Evolutionary conservation across 2,888 invertebrate genomes (phyloP).

Genomic region (Uloborus plumipes): DNA sequence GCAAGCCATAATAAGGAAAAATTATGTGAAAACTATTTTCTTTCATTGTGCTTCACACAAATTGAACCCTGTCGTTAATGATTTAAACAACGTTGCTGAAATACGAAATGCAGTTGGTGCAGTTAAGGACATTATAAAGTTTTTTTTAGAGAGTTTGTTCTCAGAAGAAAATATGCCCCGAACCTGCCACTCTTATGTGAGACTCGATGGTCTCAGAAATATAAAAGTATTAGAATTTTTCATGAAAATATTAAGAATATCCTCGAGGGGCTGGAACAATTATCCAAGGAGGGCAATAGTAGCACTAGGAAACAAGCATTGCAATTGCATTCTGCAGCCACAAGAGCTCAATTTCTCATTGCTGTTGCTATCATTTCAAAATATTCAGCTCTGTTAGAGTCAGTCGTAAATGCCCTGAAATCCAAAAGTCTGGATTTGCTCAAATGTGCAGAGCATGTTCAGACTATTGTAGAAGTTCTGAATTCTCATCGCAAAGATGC

Average conservation of each 20-base stretch:
- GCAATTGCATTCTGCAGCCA: background rate
- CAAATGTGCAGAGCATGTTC: too few species aligned
- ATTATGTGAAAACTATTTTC: background rate
- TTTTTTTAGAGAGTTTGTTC: background rate
- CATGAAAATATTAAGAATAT: background rate
- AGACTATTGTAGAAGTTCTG: too few species aligned
- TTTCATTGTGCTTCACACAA: background rate
- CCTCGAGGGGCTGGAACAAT: background rate
- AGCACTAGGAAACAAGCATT: background rate
- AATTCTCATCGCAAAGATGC: too few species aligned
- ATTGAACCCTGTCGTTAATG: background rate
- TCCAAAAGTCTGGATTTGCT: too few species aligned
- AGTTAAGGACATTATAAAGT: slow-evolving; percentile 3
- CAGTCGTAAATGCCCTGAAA: too few species aligned
- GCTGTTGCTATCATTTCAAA: too few species aligned
- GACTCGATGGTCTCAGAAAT: background rate
- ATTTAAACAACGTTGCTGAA: slow-evolving; percentile 2
- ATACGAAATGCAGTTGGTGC: background rate
- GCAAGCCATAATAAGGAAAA: too few species aligned
- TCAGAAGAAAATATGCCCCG: background rate
- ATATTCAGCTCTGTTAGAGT: too few species aligned
- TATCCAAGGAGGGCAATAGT: background rate
- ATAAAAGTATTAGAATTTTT: background rate
- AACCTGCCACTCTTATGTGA: background rate
- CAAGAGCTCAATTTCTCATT: background rate